phyloP scores from a whole-genome alignment of 2,113 vertebrate genomes.

The Rhinogobius similis region DNA sequence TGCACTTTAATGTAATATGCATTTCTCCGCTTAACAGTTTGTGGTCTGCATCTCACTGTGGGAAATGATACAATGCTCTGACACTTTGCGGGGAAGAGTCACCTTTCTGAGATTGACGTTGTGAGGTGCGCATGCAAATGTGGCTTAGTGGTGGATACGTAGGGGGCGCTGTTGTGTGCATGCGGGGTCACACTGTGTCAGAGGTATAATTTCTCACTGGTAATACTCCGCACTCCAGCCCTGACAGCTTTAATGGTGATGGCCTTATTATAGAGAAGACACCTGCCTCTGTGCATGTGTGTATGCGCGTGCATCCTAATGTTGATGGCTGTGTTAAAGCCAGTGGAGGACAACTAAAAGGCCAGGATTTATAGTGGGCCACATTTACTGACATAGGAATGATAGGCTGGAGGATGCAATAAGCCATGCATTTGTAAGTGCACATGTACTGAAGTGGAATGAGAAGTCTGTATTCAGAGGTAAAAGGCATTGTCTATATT shows the following conservation, averaged over 20 bases:
- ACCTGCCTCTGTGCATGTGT: conserved; percentile 9
- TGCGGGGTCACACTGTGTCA: conserved; percentile 47
- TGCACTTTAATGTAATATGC: conserved; percentile 14
- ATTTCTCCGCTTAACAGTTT: conserved; percentile 21
- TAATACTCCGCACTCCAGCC: conserved; percentile 75
- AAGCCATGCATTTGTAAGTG: conserved; percentile 24
- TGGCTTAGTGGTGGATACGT: conserved; percentile 2
- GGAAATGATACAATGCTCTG: conserved; percentile 41
- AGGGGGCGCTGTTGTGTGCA: conserved; percentile 40
- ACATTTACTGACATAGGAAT: conserved; percentile 57
- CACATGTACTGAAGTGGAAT: conserved; percentile 49
- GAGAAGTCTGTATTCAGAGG: conserved; percentile 47
- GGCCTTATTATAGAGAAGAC: conserved; percentile 82
- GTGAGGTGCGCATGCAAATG: conserved; percentile 14
- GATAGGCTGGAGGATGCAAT: conserved; percentile 39
- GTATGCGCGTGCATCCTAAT: conserved; percentile 55
- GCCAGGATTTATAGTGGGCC: conserved; percentile 50
- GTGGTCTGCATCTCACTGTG: conserved; percentile 8
- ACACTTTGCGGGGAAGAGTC: conserved; percentile 3
- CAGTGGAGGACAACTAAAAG: conserved; percentile 55
- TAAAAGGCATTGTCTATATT: conserved; percentile 12
- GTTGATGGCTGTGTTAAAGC: conserved; percentile 64
- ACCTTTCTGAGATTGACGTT: neutral
- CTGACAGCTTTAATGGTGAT: conserved; percentile 85
- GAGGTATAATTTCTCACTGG: conserved; percentile 74